Evolutionary conservation across 2,888 invertebrate genomes (phyloP), one percentile per base, ranked within the genome.

Genomic region (Philereme vetulata): DNA sequence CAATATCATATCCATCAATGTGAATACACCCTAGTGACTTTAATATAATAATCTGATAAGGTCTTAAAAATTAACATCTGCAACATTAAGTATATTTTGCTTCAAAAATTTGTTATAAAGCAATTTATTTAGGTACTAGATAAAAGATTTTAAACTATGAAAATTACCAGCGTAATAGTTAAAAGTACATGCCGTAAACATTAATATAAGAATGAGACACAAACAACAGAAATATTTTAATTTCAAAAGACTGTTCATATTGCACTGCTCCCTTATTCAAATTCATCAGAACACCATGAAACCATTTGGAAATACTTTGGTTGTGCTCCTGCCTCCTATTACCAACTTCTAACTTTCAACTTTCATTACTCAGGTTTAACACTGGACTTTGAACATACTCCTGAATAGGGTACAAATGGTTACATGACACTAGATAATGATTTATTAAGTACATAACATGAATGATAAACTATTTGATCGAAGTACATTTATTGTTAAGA

Each of bases 231-330:
- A 60, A 67, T 70, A 70, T 53, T 51, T 40, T 67, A 71, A 64
- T 57, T 68, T 69, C 57, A 56, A 68, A 68, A 74, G 63, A 68
- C 61, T 68, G 63, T 68, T 71, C 72, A 80, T 83, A 85, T 87
- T 86, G 86, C 87, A 88, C 86, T 84, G 82, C 83, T 87, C 85
- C 84, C 84, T 81, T 64, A 61, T 56, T 63, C 49, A 53, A 53
- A 48, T 62, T 56, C 56, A 54, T 52, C 49, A 56, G 51, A 62
- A 74, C 63, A 69, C 76, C 72, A 76, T 73, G 76, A 64, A 75
- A 81, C 77, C 78, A 80, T 80, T 76, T 75, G 70, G 62, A 75
- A 49, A 72, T 68, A 62, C 57, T 36, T 61, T 64, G 56, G 50
- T 42, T 48, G 46, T 51, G 40, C 38, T 0, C n/a, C 8, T 4